A percentile compares a stretch with the other conserved stretches of the same genome.
Conservation (phyloP, 2,888 invertebrate genomes). For the Cryptus armator region DNA sequence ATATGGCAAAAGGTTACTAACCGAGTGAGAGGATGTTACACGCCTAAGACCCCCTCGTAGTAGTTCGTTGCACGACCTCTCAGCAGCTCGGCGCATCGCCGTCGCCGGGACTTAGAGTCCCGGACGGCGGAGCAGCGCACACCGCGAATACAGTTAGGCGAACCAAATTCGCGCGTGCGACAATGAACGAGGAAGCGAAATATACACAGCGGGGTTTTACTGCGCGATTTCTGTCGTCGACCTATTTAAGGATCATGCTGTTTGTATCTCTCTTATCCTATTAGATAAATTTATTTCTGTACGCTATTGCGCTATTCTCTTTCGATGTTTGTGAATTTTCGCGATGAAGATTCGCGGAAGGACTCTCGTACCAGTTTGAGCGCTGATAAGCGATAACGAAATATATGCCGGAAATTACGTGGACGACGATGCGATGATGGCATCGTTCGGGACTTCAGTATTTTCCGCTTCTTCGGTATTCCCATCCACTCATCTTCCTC, state of each 20-base stretch:
- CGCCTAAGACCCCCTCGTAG: conserved; percentile 51
- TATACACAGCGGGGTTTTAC: conserved; percentile 61
- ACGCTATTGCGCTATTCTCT: not conserved
- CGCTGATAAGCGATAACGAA: conserved; percentile 22
- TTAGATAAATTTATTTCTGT: conserved; percentile 47
- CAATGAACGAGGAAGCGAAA: conserved; percentile 82
- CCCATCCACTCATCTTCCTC: conserved; percentile 9
- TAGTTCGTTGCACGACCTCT: conserved; percentile 66
- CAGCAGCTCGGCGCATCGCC: conserved; percentile 62
- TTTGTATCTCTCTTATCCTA: not conserved
- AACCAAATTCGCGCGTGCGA: conserved; percentile 83
- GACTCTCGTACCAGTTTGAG: not conserved
- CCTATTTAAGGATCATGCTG: conserved; percentile 76
- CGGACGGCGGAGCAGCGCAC: conserved; percentile 62
- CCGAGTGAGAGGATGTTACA: conserved; percentile 53
- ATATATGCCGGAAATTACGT: conserved; percentile 15
- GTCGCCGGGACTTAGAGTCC: conserved; percentile 64
- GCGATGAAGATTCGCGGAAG: conserved; percentile 14
- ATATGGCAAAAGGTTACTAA: conserved; percentile 54
- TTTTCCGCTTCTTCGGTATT: conserved; percentile 26
- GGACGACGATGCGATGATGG: conserved; percentile 5
- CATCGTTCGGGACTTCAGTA: conserved; percentile 17
- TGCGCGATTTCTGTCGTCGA: conserved; percentile 71
- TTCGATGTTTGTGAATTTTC: conserved; percentile 6
- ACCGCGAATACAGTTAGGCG: conserved; percentile 83